Evolutionary conservation across 2,888 invertebrate genomes (phyloP).

Genomic region (Caenorhabditis imperialis): DNA sequence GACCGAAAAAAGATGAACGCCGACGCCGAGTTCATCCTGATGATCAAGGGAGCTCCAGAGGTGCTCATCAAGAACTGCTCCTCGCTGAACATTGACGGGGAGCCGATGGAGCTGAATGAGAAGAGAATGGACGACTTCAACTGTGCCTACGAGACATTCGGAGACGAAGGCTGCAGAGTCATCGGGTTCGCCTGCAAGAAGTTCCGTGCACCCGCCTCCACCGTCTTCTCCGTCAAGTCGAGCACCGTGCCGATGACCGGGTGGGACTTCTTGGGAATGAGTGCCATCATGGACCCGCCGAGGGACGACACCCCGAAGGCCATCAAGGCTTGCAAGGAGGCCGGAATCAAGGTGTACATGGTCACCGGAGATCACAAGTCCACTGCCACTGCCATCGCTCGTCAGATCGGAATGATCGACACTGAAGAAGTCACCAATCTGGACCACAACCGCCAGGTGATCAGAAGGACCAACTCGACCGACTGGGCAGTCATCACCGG

Average conservation of each 20-base stretch:
- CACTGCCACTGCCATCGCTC: constrained; percentile 72
- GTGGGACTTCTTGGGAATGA: constrained; percentile 67
- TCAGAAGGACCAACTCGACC: constrained; percentile 33
- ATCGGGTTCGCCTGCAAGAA: constrained; percentile 70
- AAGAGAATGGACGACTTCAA: constrained; percentile 57
- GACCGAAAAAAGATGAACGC: constrained; percentile 30
- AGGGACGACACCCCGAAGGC: constrained; percentile 69
- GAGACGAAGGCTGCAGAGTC: constrained; percentile 71
- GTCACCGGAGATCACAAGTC: constrained; percentile 73
- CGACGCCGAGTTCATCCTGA: constrained; percentile 56
- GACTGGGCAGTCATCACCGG: constrained; percentile 64
- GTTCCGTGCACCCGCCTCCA: constrained; percentile 61
- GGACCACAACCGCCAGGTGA: constrained; percentile 35
- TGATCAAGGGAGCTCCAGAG: constrained; percentile 74
- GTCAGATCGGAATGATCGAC: constrained; percentile 70
- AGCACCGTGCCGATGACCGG: constrained; percentile 65
- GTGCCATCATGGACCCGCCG: constrained; percentile 73
- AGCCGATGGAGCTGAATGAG: constrained; percentile 30
- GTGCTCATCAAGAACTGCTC: constrained; percentile 67
- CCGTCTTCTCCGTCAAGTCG: constrained; percentile 64
- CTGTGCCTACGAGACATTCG: constrained; percentile 68
- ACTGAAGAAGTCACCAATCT: constrained; percentile 34
- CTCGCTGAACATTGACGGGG: constrained; percentile 52
- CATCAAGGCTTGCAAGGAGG: constrained; percentile 67
- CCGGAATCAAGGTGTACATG: constrained; percentile 74